Conservation (phyloP, 2,113 vertebrate genomes). For the Rhea pennata region DNA sequence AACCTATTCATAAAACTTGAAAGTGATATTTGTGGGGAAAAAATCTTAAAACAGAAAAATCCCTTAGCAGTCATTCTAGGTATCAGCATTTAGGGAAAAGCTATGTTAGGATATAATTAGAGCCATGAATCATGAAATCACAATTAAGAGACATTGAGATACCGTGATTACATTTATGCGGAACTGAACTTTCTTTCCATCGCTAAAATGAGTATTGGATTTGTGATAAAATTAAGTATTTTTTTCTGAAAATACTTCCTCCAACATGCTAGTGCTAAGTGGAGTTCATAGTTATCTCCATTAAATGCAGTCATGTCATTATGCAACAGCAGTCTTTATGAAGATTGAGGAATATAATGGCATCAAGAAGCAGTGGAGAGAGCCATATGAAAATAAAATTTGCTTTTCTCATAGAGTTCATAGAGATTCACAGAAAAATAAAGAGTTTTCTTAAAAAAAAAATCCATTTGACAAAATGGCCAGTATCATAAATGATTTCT, state of each 20-base stretch:
- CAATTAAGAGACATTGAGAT: background rate
- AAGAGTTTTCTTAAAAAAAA: background rate
- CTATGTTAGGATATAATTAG: background rate
- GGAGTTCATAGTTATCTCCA: background rate
- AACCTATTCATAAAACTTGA: background rate
- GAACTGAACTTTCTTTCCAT: background rate
- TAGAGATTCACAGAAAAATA: background rate
- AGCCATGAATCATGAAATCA: background rate
- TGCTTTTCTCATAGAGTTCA: background rate
- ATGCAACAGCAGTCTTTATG: background rate
- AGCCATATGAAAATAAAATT: background rate
- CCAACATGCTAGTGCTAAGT: background rate
- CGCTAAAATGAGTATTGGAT: background rate
- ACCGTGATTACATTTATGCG: background rate
- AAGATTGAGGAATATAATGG: background rate
- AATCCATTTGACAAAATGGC: background rate
- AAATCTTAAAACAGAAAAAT: background rate
- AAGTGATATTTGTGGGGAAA: background rate
- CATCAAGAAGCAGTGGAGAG: background rate
- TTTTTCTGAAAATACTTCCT: background rate
- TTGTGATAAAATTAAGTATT: background rate
- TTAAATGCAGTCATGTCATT: background rate
- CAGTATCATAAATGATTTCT: background rate
- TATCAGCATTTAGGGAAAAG: background rate
- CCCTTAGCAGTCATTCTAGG: background rate